phyloP scores from a whole-genome alignment of 1,140 invertebrate species.

The Micrasema minimum region DNA sequence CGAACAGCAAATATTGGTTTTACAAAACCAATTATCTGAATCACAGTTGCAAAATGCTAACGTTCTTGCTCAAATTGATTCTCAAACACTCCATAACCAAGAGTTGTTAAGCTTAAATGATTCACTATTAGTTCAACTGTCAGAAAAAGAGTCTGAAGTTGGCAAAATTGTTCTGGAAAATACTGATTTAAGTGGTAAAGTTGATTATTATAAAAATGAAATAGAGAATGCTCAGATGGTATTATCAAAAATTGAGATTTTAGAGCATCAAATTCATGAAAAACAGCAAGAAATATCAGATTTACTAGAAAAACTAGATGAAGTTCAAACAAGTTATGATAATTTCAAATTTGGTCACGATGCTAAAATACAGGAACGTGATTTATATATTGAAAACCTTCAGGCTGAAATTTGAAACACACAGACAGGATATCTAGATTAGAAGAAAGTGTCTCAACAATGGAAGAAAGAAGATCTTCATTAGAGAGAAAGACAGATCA shows the following conservation, averaged over 20 bases:
- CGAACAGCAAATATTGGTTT: conserved; percentile 20
- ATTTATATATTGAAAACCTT: conserved; percentile 77
- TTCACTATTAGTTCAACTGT: conserved; percentile 25
- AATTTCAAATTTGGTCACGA: conserved; percentile 64
- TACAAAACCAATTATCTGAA: conserved; percentile 10
- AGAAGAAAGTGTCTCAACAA: conserved; percentile 68
- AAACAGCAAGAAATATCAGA: conserved; percentile 60
- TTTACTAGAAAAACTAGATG: conserved; percentile 58
- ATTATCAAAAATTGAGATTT: conserved; percentile 58
- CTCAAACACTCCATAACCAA: conserved; percentile 6
- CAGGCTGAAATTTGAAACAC: conserved; percentile 74
- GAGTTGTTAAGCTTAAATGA: conserved; percentile 24
- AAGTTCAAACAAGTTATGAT: conserved; percentile 57
- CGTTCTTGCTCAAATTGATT: conserved; percentile 31
- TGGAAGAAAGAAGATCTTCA: conserved; percentile 68
- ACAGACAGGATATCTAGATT: conserved; percentile 70
- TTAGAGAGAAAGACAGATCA: conserved; percentile 67
- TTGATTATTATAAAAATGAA: conserved; percentile 25
- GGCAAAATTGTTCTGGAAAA: conserved; percentile 25
- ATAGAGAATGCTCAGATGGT: conserved; percentile 32
- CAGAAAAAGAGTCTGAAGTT: conserved; percentile 35
- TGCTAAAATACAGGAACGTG: conserved; percentile 77
- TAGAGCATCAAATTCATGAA: conserved; percentile 61
- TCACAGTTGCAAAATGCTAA: conserved; percentile 4
- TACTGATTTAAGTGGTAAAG: conserved; percentile 8